Conservation (phyloP, 2,797 vertebrate species). For the Myotis vivesi region DNA sequence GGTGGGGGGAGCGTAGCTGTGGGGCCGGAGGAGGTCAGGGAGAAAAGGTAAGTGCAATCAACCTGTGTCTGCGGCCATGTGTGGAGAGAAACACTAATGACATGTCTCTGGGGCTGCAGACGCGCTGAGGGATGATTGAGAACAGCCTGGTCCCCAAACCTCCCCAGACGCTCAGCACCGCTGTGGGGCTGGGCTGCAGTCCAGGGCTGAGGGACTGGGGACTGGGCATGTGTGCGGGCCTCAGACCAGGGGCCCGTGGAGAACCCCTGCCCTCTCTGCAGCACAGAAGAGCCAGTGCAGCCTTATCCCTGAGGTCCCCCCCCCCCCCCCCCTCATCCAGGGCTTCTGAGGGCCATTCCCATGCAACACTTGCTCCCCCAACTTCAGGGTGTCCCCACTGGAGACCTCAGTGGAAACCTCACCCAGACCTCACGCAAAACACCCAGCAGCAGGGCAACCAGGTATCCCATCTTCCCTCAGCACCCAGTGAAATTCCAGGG, state of each 20-base stretch:
- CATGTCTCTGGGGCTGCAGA: neutral
- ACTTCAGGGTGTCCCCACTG: neutral
- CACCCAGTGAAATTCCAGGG: neutral
- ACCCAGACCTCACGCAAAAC: neutral
- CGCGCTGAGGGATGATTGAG: neutral
- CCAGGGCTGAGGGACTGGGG: neutral
- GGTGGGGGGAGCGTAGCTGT: neutral
- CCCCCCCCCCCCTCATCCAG: neutral
- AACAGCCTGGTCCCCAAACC: neutral
- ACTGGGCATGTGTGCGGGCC: neutral
- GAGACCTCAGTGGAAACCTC: neutral
- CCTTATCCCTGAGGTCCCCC: neutral
- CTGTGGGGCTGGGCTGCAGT: neutral
- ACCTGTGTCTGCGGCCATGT: neutral
- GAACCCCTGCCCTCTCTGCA: neutral
- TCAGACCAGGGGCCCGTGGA: neutral
- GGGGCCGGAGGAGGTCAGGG: neutral
- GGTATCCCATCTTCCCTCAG: neutral
- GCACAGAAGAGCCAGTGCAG: no score
- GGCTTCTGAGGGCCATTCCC: neutral
- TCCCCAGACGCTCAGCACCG: neutral
- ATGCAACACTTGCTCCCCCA: neutral
- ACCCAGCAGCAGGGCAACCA: neutral
- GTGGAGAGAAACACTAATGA: neutral
- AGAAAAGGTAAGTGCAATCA: neutral